phyloP scores from a whole-genome alignment of 2,113 vertebrate genomes.

The Circaetus gallicus region DNA sequence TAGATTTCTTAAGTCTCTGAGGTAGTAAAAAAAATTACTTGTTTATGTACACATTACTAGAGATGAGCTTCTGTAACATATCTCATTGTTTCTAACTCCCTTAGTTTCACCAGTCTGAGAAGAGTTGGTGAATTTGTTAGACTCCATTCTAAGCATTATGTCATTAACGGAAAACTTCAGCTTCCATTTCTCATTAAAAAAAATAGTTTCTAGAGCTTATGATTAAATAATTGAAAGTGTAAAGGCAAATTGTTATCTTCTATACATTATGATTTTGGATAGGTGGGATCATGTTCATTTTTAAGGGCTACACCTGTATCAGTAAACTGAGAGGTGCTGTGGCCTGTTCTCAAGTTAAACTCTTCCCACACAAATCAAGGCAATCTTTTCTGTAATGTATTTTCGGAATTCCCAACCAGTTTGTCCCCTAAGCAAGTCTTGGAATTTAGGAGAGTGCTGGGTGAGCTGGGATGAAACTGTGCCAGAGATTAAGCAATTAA shows the following conservation, averaged over 20 bases:
- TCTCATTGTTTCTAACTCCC: background rate
- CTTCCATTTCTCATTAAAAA: background rate
- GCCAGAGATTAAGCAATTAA: background rate
- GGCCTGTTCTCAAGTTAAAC: background rate
- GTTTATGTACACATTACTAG: background rate
- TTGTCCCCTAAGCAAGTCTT: background rate
- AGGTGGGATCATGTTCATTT: background rate
- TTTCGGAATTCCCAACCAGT: background rate
- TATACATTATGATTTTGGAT: background rate
- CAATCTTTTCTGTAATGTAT: background rate
- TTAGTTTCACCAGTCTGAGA: background rate
- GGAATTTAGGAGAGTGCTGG: background rate
- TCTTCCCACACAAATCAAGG: background rate
- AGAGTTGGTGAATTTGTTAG: background rate
- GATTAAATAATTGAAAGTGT: background rate
- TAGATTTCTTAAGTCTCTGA: background rate
- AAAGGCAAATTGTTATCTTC: background rate
- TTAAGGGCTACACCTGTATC: background rate
- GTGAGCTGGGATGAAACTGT: background rate
- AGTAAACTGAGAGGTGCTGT: background rate
- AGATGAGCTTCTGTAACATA: background rate
- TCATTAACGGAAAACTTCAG: background rate
- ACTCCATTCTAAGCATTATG: background rate
- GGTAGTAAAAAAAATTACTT: background rate
- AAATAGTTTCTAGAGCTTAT: background rate